Base-by-base conservation (phyloP, 2,113 vertebrate species). In the Lamprotornis superbus region DNA sequence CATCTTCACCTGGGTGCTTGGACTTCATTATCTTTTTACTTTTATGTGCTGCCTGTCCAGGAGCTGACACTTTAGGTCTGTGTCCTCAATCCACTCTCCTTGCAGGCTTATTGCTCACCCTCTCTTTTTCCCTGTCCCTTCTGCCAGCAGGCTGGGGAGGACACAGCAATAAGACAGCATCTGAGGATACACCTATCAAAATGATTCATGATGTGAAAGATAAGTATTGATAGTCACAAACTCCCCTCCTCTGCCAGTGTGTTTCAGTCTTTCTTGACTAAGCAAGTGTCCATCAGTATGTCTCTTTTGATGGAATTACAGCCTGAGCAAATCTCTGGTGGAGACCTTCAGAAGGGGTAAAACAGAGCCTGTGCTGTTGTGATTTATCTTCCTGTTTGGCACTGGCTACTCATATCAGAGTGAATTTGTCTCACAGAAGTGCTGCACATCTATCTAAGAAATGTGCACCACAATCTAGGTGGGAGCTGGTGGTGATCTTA, bases 331-430 rank as follows among this genome's bases (percentile, higher is more conserved):
- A 53, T 56, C 28, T 79, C 68, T 67, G n/a, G 33, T 50, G 85
- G 49, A 87, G 40, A 61, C 25, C 10, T 84, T 88, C n/a, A 49
- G 75, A 79, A 73, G 28, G 35, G 27, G 17, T 49, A 42, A 76
- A 87, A 42, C 8, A 82, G 21, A 67, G 21, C n/a, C 55, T 55
- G 17, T 69, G 33, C 20, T 65, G 16, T 7, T 86, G 55, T 88
- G 69, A 86, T 92, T 94, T 94, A 91, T 79, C 67, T 42, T 94
- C 33, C 25, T 75, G 10, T 50, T 83, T 67, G 64, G 24, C 39
- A 42, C 20, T 46, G 49, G 37, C 60, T 69, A 12, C 49, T 82
- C 33, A 28, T 28, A 47, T 55, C 40, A 46, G 50, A 64, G 12
- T 28, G 42, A 80, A 77, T 85, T 88, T 77, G 12, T 90, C 71